Conservation (phyloP, 2,797 vertebrate species). For the Tenualosa thibaudeaui region DNA sequence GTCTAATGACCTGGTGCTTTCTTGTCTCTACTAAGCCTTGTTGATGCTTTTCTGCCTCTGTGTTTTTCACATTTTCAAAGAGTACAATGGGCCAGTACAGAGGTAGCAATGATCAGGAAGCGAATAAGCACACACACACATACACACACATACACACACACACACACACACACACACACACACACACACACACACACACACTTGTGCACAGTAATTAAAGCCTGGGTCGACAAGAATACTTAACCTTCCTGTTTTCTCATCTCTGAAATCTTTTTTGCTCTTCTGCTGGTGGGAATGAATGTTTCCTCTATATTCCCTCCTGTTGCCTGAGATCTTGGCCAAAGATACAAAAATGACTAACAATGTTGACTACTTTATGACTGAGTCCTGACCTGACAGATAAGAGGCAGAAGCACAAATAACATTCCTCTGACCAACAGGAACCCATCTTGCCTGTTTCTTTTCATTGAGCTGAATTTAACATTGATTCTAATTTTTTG, state of each 20-base stretch:
- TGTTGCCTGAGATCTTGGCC: background rate
- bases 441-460: too few species aligned
- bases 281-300: background rate
- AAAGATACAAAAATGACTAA: background rate
- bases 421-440: background rate
- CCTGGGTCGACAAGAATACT: background rate
- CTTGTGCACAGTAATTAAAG: background rate
- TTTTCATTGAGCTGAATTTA: too few species aligned
- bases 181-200: background rate
- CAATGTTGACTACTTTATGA: background rate
- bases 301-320: background rate
- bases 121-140: slow-evolving; percentile 28
- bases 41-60: background rate
- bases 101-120: slow-evolving; percentile 59
- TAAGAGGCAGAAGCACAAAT: background rate
- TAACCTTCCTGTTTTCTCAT: slow-evolving; percentile 4
- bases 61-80: slow-evolving; percentile 16
- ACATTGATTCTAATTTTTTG: too few species aligned
- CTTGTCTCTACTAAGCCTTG: background rate
- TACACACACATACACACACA: background rate
- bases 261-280: background rate
- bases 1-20: background rate
- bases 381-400: background rate
- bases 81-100: slow-evolving; percentile 48
- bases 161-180: background rate